Percentiles rank a stretch among this genome's conserved stretches.
phyloP scores from a whole-genome alignment of 2,113 vertebrate genomes.

The Mungos mungo region DNA sequence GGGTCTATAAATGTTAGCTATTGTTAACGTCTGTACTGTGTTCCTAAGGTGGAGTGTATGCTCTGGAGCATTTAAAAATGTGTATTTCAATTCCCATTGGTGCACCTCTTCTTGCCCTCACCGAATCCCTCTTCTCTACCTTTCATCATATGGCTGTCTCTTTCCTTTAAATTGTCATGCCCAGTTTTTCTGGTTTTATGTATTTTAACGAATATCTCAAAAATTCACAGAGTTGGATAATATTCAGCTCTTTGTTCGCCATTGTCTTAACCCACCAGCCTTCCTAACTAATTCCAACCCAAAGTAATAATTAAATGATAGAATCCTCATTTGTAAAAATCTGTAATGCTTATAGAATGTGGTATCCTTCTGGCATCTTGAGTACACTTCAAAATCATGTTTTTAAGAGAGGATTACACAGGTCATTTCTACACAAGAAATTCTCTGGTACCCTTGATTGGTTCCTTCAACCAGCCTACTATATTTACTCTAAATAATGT shows the following conservation, averaged over 20 bases:
- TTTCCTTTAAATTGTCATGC: background rate
- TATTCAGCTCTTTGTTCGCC: background rate
- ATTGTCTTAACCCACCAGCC: background rate
- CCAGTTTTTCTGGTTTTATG: constrained; percentile 21
- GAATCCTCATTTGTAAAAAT: background rate
- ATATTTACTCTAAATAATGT: background rate
- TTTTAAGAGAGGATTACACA: background rate
- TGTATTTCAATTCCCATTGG: background rate
- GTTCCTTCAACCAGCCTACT: background rate
- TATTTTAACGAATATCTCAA: background rate
- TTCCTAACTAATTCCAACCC: background rate
- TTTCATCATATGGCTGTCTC: background rate
- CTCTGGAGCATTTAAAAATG: background rate
- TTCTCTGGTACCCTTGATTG: background rate
- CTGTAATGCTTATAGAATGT: background rate
- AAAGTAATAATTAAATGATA: background rate
- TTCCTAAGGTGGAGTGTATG: background rate
- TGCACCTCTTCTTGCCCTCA: no score
- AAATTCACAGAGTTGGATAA: background rate
- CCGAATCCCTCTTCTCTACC: background rate
- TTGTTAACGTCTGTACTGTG: background rate
- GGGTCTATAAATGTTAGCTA: background rate
- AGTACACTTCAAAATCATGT: background rate
- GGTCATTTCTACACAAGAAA: background rate
- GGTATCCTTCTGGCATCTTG: background rate